phyloP scores from a whole-genome alignment of 2,113 vertebrate genomes.

The Hoplias malabaricus region DNA sequence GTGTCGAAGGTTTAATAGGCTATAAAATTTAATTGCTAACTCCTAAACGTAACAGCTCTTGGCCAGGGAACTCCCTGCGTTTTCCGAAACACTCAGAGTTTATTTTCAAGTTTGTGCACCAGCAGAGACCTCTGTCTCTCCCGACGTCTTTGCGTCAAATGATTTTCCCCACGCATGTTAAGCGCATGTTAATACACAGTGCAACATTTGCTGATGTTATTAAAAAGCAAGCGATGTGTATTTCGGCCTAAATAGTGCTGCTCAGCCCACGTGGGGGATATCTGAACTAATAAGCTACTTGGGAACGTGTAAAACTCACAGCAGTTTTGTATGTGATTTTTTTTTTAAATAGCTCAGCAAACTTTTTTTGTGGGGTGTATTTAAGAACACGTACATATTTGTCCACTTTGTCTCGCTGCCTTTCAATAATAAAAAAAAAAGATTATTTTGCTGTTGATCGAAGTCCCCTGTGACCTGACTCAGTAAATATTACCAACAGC shows the following conservation, averaged over 20 bases:
- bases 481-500: background rate
- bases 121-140: constrained; percentile 77
- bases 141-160: constrained; percentile 75
- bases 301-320: background rate
- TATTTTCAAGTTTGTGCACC: constrained; percentile 76
- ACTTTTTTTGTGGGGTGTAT: too few relatives aligned
- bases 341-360: constrained; percentile 78
- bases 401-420: too few relatives aligned
- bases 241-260: background rate
- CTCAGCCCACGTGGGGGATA: background rate
- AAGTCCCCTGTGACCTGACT: background rate
- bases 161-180: constrained; percentile 2
- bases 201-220: background rate
- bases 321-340: background rate
- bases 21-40: constrained; percentile 75
- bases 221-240: background rate
- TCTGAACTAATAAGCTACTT: background rate
- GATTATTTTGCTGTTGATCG: background rate
- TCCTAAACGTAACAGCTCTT: constrained; percentile 79
- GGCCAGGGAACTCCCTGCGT: constrained; percentile 80
- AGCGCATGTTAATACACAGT: background rate
- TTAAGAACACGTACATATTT: too few relatives aligned
- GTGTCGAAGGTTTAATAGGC: constrained; percentile 74
- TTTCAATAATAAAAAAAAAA: too few relatives aligned
- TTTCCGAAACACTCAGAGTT: constrained; percentile 79